Evolutionary conservation across 2,888 invertebrate genomes (phyloP), one percentile per base, ranked within the genome.

Genomic region (Gerosis bhagava): DNA sequence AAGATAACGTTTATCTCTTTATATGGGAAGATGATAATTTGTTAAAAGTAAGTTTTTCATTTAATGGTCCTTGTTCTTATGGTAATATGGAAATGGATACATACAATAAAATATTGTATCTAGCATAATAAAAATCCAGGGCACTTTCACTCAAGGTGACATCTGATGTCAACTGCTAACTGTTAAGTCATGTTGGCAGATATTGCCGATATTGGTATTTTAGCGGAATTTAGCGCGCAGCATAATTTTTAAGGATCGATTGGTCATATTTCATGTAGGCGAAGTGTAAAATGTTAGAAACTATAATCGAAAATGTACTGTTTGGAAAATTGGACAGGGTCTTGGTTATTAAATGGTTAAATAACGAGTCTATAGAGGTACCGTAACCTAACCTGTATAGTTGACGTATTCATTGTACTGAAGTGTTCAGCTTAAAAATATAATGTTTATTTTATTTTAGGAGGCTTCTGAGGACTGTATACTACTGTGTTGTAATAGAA

Each of bases 271-370:
- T 52, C 42, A 46, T 56, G 45, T 49, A 53, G 51, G 25, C 48
- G 51, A 37, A 17, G 21, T 10, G 2, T 13, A 43, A 73, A 79
- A 90, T 90, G 90, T 75, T 84, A 39, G 86, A 86, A 55, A 77
- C 73, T 54, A 73, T 91, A 59, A 77, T 91, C 63, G 79, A 86
- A 69, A 82, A 77, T 70, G 73, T 84, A 31, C 70, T 90, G 50
- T 80, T 65, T 11, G 81, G 79, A 40, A 82, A 89, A 68, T 63
- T 90, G 52, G 72, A 81, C 29, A 53, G 72, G 17, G 63, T 67
- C 15, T 53, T 77, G 29, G 67, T 90, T 36, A 60, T 80, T 48
- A 80, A 79, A 59, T 91, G 91, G 91, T 59, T 91, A 28, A 77
- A 78, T 44, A 67, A 78, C 53, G 76, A 77, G 43, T 60, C 70